phyloP scores from a whole-genome alignment of 2,888 invertebrate genomes.

The Acronicta psi region DNA sequence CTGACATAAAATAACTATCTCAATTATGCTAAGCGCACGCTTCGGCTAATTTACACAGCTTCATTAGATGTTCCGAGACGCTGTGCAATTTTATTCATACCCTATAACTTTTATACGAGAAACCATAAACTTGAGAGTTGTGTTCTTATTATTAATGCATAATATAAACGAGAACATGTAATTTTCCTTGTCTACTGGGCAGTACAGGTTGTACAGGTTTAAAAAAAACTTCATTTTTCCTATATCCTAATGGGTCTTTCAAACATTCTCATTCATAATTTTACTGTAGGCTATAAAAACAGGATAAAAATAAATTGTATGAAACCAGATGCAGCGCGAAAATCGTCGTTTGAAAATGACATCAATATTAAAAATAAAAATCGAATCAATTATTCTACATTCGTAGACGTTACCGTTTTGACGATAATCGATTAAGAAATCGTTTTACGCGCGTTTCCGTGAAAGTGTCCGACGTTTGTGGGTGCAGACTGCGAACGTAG shows the following conservation, averaged over 20 bases:
- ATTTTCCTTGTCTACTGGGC: too few relatives aligned
- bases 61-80: conserved; percentile 10
- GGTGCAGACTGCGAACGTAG: conserved; percentile 68
- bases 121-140: conserved; percentile 18
- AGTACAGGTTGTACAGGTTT: too few relatives aligned
- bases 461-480: conserved; percentile 77
- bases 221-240: not conserved
- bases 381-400: conserved; percentile 80
- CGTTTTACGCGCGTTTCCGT: conserved; percentile 80
- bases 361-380: conserved; percentile 57
- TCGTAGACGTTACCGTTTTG: conserved; percentile 81
- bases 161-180: conserved; percentile 9
- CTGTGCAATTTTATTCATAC: conserved; percentile 10
- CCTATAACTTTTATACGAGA: conserved; percentile 13
- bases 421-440: conserved; percentile 81
- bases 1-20: conserved; percentile 27
- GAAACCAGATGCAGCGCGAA: conserved; percentile 2
- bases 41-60: conserved; percentile 11
- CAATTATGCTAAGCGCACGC: conserved; percentile 35
- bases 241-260: not conserved
- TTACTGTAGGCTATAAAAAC: not conserved
- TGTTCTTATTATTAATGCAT: conserved; percentile 5
- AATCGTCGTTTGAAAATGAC: conserved; percentile 6
- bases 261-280: not conserved
- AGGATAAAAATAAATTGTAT: conserved; percentile 1